These are phyloP conservation scores for Phenganax subtilis DNA, from an alignment of 92 coral and sea anemone species.

Conservation along the genomic window DNA sequence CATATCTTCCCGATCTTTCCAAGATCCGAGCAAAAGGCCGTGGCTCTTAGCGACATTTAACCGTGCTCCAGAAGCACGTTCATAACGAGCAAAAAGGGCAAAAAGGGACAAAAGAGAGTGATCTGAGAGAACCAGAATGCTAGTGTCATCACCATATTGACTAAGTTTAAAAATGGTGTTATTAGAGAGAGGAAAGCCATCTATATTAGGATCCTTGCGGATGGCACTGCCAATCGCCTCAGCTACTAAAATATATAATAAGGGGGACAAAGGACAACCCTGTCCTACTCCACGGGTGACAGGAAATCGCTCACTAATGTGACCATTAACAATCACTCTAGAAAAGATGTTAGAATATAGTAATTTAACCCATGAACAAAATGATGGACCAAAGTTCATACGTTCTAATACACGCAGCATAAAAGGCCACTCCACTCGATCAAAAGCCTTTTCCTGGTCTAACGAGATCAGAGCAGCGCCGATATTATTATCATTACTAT, in stretches of 20 bases:
- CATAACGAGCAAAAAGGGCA: background rate
- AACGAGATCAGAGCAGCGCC: conserved; percentile 44
- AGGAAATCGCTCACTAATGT: background rate
- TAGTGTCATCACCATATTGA: conserved; percentile 46
- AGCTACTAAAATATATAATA: conserved; percentile 27
- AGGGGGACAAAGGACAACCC: conserved; percentile 26
- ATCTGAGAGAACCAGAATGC: conserved; percentile 11
- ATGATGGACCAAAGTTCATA: conserved; percentile 56
- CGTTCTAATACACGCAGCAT: conserved; percentile 14
- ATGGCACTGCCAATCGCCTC: conserved; percentile 39
- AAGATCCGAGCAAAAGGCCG: conserved; percentile 28
- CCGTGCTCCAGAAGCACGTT: conserved; percentile 9
- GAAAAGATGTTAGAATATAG: conserved; percentile 30
- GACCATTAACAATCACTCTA: conserved; percentile 27
- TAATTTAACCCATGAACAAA: conserved; percentile 33
- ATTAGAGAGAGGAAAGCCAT: conserved; percentile 12
- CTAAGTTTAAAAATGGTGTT: background rate
- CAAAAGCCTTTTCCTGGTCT: conserved; percentile 58
- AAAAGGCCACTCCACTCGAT: conserved; percentile 52
- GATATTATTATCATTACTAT: background rate
- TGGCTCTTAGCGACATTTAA: background rate
- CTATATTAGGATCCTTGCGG: conserved; percentile 13
- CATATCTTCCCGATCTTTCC: background rate
- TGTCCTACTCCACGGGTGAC: conserved; percentile 29
- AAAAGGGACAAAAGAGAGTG: background rate